A percentile compares a stretch with the other conserved stretches of the same genome.
These are phyloP conservation scores for Synanthedon andrenaeformis DNA, from an alignment of 2,888 invertebrate genomes.

Conservation along the genomic window DNA sequence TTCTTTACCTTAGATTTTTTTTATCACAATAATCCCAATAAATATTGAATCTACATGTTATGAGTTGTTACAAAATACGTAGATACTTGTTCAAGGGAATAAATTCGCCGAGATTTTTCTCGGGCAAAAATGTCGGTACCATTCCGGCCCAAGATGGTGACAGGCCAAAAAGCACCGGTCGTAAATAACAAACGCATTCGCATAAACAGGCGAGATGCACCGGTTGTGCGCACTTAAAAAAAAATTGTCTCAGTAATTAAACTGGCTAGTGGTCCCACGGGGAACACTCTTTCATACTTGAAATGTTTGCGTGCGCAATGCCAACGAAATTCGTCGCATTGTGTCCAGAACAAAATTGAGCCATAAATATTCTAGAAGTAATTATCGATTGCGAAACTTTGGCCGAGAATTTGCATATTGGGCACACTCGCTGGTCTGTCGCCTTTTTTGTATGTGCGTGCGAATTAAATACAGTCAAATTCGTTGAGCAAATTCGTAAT, in stretches of 20 bases:
- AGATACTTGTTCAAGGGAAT: no score
- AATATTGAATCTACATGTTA: no score
- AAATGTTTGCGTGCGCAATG: slow-evolving; percentile 28
- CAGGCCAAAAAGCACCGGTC: slow-evolving; percentile 49
- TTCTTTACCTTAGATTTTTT: no score
- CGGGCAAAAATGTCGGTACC: slow-evolving; percentile 20
- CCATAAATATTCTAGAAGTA: slow-evolving; percentile 60
- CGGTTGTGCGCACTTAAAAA: slow-evolving; percentile 11
- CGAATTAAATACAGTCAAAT: no score
- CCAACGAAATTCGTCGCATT: slow-evolving; percentile 44
- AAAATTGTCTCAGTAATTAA: slow-evolving; percentile 45
- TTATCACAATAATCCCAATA: no score
- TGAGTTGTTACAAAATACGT: no score
- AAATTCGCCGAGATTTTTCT: no score
- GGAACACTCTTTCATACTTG: slow-evolving; percentile 23
- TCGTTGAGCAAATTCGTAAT: no score
- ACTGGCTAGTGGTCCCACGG: slow-evolving; percentile 33
- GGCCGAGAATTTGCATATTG: slow-evolving; percentile 38
- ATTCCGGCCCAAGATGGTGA: slow-evolving; percentile 38
- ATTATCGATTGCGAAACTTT: slow-evolving; percentile 48
- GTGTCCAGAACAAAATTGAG: slow-evolving; percentile 48
- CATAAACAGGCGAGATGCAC: slow-evolving; percentile 32
- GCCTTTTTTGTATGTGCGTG: not conserved
- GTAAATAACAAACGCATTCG: slow-evolving; percentile 59
- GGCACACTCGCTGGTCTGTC: slow-evolving; percentile 20